Evolutionary conservation across 2,113 vertebrate species (phyloP).

Genomic region (Phasianus colchicus): DNA sequence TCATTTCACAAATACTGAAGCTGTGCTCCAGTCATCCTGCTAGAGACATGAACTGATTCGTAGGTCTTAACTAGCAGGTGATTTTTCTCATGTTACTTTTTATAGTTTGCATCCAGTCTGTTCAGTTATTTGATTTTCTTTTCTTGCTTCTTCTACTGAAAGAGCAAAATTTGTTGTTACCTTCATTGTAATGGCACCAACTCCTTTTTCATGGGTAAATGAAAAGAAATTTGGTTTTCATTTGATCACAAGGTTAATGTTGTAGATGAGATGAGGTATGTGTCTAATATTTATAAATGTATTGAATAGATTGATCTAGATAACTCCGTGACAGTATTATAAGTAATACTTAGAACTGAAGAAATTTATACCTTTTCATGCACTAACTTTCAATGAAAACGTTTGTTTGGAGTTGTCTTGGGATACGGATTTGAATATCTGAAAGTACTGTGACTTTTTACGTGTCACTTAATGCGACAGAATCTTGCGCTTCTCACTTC

Average conservation of each 20-base stretch:
- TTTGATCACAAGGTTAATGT: background rate
- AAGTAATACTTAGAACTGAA: background rate
- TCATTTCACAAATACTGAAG: slow-evolving; percentile 10
- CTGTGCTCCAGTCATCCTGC: background rate
- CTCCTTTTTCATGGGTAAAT: background rate
- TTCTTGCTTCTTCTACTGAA: background rate
- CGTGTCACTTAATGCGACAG: background rate
- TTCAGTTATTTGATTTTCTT: background rate
- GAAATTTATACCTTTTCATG: background rate
- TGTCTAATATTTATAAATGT: background rate
- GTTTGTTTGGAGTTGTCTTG: background rate
- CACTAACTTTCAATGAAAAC: background rate
- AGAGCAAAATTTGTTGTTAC: background rate
- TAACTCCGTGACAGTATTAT: background rate
- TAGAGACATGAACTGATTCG: slow-evolving; percentile 13
- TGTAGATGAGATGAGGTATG: background rate
- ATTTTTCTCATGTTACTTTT: background rate
- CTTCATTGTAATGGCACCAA: background rate
- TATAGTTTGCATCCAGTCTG: background rate
- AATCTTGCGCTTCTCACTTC: background rate
- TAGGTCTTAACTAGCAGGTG: background rate
- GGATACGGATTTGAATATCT: background rate
- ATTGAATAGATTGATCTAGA: background rate
- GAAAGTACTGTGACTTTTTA: background rate
- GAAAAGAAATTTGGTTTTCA: background rate